These are phyloP conservation scores for Blennius ocellaris DNA, from an alignment of 2,113 vertebrate genomes.

Conservation along the genomic window DNA sequence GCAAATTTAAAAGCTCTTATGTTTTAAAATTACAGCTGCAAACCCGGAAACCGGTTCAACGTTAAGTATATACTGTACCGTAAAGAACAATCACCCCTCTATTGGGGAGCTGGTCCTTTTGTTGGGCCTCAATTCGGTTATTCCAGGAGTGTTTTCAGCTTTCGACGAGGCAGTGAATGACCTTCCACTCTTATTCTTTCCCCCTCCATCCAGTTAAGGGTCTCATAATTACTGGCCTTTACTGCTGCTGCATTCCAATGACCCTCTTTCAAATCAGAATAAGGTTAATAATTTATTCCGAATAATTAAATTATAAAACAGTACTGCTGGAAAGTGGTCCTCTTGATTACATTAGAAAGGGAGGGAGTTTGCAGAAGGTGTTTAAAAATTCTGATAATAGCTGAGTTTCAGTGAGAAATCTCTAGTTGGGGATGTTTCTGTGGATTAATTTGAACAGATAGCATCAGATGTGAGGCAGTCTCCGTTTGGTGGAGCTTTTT, in stretches of 20 bases:
- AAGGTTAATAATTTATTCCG: constrained; percentile 55
- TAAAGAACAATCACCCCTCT: background rate
- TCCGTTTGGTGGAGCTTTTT: too few relatives aligned
- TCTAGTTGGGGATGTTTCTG: too few relatives aligned
- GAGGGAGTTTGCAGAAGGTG: constrained; percentile 1
- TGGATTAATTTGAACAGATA: too few relatives aligned
- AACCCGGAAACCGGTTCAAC: background rate
- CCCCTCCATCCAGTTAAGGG: constrained; percentile 32
- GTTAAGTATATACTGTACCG: background rate
- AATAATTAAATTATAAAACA: constrained; percentile 49
- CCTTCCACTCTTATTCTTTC: constrained; percentile 45
- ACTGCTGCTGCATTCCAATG: constrained; percentile 59
- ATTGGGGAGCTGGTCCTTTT: constrained; percentile 8
- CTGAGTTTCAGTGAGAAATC: too few relatives aligned
- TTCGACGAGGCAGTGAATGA: constrained; percentile 7
- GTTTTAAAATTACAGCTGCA: background rate
- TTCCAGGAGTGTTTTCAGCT: constrained; percentile 8
- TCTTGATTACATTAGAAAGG: constrained; percentile 41
- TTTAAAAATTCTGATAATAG: constrained; percentile 1
- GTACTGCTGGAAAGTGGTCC: constrained; percentile 27
- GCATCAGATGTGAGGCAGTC: too few relatives aligned
- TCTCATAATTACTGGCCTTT: constrained; percentile 51
- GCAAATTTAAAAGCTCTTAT: background rate
- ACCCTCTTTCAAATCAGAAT: constrained; percentile 54
- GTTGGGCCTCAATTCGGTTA: constrained; percentile 19